Base-by-base conservation (phyloP, 2,113 vertebrate species). In the Rhipidura dahli region DNA sequence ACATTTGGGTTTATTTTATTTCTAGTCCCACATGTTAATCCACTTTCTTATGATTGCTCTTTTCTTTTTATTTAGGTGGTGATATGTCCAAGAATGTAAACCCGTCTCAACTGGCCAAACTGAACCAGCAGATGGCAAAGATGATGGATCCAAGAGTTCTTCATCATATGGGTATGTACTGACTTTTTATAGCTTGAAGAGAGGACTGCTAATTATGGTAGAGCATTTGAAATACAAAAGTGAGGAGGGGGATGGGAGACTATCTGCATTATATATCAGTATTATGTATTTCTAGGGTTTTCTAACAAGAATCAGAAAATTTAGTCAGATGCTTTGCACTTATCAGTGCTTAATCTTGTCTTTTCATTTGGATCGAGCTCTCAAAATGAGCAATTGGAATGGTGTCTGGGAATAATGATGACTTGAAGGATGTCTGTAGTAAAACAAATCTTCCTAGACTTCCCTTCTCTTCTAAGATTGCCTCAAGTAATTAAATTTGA, bases 81-180 rank as follows among this genome's bases (percentile, higher is more conserved):
- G 99, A 99, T 97, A 99, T 99, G 99, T 99, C 99, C 18, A 99
- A 99, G 98, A 99, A 99, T 66, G 99, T 99, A 90, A 99, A 99
- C 95, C 99, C 99, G 31, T 99, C 99, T 86, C 99, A 99, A 96
- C 95, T 99, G 98, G 99, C 99, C 86, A 99, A 99, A 98, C 97
- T 99, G 83, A 99, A 99, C 97, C 99, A 99, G 95, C 99, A 99
- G 97, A 99, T 99, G 99, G 99, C 99, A 80, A 99, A 99, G 96
- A 99, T 99, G 99, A 99, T 99, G 99, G 99, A 99, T 97, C 99
- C 99, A 30, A 97, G 99, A 97, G 99, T 99, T 96, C 98, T 99
- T 93, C 99, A 99, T 97, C 99, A 99, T 93, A 99, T 99, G 99
- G 99, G 99, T 99, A 98, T 96, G 95, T 96, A 64, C 45, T 76